phyloP scores from a whole-genome alignment of 2,113 vertebrate genomes.

The Lota lota region DNA sequence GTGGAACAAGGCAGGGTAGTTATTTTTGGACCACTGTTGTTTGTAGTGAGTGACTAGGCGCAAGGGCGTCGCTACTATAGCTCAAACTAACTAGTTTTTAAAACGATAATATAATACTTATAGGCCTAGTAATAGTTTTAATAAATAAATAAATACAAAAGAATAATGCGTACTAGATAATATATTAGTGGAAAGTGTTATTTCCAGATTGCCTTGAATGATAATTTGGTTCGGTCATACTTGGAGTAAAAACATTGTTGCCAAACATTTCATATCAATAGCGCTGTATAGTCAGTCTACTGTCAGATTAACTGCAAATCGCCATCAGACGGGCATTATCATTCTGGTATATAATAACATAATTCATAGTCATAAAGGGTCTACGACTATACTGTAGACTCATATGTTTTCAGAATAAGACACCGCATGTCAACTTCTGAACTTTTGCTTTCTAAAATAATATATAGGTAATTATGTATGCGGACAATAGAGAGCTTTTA shows the following conservation, averaged over 20 bases:
- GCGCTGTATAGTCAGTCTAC: constrained; percentile 43
- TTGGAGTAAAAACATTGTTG: constrained; percentile 34
- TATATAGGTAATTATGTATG: background rate
- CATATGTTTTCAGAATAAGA: constrained; percentile 41
- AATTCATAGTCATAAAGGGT: constrained; percentile 35
- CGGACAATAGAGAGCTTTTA: constrained; percentile 27
- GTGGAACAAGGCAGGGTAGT: constrained; percentile 30
- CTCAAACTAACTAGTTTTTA: constrained; percentile 48
- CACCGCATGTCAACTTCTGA: constrained; percentile 44
- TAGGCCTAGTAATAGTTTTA: constrained; percentile 67
- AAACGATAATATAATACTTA: constrained; percentile 70
- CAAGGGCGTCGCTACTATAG: background rate
- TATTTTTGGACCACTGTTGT: constrained; percentile 19
- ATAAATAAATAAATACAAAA: constrained; percentile 80
- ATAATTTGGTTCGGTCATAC: constrained; percentile 54
- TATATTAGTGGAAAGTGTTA: constrained; percentile 55
- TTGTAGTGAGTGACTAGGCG: constrained; percentile 2
- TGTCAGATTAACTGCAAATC: constrained; percentile 41
- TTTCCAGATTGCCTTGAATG: constrained; percentile 68
- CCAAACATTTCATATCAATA: constrained; percentile 56
- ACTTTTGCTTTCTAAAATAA: constrained; percentile 28
- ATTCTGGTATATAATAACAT: constrained; percentile 40
- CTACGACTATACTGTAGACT: constrained; percentile 45
- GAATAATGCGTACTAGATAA: constrained; percentile 55
- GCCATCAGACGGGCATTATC: constrained; percentile 41